Percentiles rank a stretch among this genome's conserved stretches.
Conservation (phyloP, 2,888 invertebrate genomes). For the Oxycera nigricornis region DNA sequence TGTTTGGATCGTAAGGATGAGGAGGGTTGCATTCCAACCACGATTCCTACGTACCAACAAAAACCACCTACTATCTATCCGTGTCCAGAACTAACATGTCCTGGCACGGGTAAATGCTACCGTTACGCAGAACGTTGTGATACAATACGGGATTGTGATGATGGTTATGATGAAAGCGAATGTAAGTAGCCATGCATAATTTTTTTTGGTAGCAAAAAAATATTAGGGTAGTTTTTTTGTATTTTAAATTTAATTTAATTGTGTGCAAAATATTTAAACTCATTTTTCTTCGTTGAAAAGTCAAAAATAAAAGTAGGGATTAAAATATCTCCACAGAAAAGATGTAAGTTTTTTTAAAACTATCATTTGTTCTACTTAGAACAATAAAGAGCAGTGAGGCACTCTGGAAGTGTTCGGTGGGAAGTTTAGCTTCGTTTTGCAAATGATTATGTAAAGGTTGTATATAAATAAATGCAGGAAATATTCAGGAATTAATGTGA, state of each 20-base stretch:
- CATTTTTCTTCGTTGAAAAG: background rate
- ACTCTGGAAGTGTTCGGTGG: too few species aligned
- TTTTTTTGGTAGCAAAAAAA: background rate
- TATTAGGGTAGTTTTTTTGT: too few species aligned
- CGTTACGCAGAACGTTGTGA: conserved; percentile 65
- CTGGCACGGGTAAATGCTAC: conserved; percentile 63
- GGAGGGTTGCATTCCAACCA: conserved; percentile 52
- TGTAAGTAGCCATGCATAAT: conserved; percentile 61
- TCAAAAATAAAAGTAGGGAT: too few species aligned
- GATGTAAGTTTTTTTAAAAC: background rate
- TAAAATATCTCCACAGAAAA: background rate
- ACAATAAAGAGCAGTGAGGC: too few species aligned
- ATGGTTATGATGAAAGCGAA: conserved; percentile 67
- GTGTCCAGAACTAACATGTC: conserved; percentile 65
- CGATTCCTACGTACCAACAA: conserved; percentile 17
- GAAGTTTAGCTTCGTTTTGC: too few species aligned
- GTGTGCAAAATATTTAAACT: background rate
- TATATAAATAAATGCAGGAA: too few species aligned
- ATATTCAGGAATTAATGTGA: too few species aligned
- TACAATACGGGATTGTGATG: conserved; percentile 65
- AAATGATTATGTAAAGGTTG: too few species aligned
- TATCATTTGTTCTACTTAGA: too few species aligned
- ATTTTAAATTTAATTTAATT: background rate
- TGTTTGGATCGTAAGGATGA: conserved; percentile 72
- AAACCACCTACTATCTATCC: conserved; percentile 49